These are phyloP conservation scores for Anableps anableps DNA, from an alignment of 2,797 vertebrate species.

Conservation along the genomic window DNA sequence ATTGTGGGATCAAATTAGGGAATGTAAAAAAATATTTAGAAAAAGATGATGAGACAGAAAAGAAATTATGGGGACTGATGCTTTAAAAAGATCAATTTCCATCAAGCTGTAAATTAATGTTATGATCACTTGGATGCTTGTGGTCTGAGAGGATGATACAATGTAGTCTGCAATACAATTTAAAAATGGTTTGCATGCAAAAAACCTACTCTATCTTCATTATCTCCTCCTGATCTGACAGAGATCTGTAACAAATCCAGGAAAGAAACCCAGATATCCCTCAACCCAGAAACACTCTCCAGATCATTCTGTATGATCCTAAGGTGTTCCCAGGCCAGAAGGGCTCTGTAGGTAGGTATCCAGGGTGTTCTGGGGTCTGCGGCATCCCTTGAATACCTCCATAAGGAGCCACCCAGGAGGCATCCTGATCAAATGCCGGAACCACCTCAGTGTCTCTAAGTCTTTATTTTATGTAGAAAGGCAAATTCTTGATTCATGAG, in stretches of 20 bases:
- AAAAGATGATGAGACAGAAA: constrained; percentile 27
- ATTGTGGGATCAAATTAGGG: constrained; percentile 35
- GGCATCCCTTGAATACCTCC: background rate
- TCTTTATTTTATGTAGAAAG: constrained; percentile 4
- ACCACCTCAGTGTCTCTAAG: background rate
- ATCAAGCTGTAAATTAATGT: constrained; percentile 31
- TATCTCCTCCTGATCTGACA: background rate
- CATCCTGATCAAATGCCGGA: background rate
- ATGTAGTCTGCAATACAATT: constrained; percentile 16
- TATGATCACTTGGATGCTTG: constrained; percentile 32
- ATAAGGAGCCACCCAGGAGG: background rate
- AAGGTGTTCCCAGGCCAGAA: background rate
- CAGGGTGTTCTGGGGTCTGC: background rate
- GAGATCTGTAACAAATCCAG: background rate
- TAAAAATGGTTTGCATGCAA: constrained; percentile 20
- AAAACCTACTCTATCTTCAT: constrained; percentile 12
- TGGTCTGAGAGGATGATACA: constrained; percentile 21
- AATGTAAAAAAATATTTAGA: constrained; percentile 4
- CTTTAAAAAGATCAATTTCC: constrained; percentile 15
- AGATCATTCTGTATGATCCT: background rate
- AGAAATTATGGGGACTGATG: constrained; percentile 29
- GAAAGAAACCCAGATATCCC: background rate
- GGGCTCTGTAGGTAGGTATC: background rate
- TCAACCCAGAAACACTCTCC: background rate
- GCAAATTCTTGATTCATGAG: constrained; percentile 14